Conservation (phyloP, 2,797 vertebrate species). For the Rhincodon typus region DNA sequence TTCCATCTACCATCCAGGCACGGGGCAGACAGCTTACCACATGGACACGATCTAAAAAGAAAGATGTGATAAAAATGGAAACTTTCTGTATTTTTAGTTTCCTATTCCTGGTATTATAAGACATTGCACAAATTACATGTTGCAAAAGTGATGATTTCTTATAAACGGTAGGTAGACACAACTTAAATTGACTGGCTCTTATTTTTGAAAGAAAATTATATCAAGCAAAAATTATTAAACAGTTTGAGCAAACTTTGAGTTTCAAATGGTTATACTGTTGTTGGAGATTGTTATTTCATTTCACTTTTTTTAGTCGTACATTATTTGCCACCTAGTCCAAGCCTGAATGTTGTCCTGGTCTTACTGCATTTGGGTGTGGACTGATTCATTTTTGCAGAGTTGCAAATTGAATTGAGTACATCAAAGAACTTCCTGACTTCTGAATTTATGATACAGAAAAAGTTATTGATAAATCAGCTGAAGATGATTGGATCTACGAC, state of each 20-base stretch:
- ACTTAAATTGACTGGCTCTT: not conserved
- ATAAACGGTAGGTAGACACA: not conserved
- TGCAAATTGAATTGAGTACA: too few relatives aligned
- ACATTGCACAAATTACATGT: not conserved
- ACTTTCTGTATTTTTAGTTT: not conserved
- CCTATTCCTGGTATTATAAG: not conserved
- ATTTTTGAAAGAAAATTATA: not conserved
- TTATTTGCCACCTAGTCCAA: too few relatives aligned
- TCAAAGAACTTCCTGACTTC: too few relatives aligned
- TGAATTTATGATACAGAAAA: too few relatives aligned
- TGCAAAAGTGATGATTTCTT: not conserved
- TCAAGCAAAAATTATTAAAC: not conserved
- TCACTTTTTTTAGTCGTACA: too few relatives aligned
- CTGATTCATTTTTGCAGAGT: too few relatives aligned
- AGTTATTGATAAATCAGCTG: too few relatives aligned
- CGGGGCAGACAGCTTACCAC: not conserved
- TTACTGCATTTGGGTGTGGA: too few relatives aligned
- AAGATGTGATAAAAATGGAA: not conserved
- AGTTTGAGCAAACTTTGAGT: not conserved
- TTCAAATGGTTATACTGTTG: not conserved
- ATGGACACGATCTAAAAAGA: conserved; percentile 29
- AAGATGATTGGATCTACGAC: too few relatives aligned
- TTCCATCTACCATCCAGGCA: conserved; percentile 34
- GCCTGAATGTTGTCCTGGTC: too few relatives aligned
- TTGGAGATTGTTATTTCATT: too few relatives aligned